Percentiles rank a stretch among this genome's conserved stretches.
These are phyloP conservation scores for Sebastes schlegelii DNA, from an alignment of 2,113 vertebrate genomes.

Conservation along the genomic window DNA sequence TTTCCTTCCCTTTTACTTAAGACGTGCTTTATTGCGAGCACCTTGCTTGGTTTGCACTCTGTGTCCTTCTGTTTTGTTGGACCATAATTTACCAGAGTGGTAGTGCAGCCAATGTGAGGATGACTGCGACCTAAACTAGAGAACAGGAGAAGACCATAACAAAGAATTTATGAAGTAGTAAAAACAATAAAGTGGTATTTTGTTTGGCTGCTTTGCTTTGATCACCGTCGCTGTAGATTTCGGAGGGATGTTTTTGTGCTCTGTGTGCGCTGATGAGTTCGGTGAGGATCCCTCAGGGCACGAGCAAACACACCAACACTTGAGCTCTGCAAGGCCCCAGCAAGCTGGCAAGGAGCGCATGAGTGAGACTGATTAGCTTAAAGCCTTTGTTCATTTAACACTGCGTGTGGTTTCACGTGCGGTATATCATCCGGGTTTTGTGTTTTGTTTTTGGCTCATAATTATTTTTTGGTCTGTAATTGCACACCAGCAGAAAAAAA, in stretches of 20 bases:
- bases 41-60: neutral
- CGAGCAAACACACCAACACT: conserved; percentile 51
- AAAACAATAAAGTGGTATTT: conserved; percentile 36
- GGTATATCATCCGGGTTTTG: neutral
- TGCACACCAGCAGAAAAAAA: neutral
- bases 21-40: neutral
- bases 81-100: conserved; percentile 17
- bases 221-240: conserved; percentile 35
- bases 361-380: conserved; percentile 24
- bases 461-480: conserved; percentile 32
- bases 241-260: conserved; percentile 17
- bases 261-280: conserved; percentile 42
- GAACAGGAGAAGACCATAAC: neutral
- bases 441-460: conserved; percentile 30
- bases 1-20: neutral
- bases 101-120: neutral
- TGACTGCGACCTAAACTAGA: neutral
- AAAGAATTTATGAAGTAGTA: conserved; percentile 41
- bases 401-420: neutral
- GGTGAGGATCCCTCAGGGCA: conserved; percentile 13
- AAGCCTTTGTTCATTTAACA: conserved; percentile 25
- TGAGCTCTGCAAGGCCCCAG: conserved; percentile 10
- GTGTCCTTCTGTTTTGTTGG: conserved; percentile 15
- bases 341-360: neutral
- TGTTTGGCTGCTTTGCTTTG: conserved; percentile 42